Base-by-base conservation (phyloP, 37 sponge, comb jelly and placozoan species). In the Mnemiopsis leidyi region DNA sequence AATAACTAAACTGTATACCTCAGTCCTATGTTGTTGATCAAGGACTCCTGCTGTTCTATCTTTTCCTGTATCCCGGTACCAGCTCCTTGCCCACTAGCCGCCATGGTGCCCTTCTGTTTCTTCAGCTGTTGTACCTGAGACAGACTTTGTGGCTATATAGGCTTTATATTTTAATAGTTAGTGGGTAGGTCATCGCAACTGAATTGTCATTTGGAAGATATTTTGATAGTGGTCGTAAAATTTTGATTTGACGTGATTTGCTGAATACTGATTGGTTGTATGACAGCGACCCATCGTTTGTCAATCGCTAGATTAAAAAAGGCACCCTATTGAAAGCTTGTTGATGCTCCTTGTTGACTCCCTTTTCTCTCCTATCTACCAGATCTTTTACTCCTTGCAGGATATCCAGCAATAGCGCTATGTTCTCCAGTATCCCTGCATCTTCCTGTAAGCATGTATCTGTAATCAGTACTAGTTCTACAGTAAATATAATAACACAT, bases 281-380 rank as follows among this genome's bases (percentile, higher is more conserved):
- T n/a, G n/a, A n/a, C n/a, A n/a, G n/a, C n/a, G n/a, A n/a, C n/a
- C n/a, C n/a, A n/a, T n/a, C n/a, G n/a, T n/a, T n/a, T n/a, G n/a
- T n/a, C n/a, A n/a, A n/a, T n/a, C n/a, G n/a, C n/a, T n/a, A n/a
- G n/a, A n/a, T n/a, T 13, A 48, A 48, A 48, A 48, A 5, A 48
- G 37, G 23, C 2, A 85, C 90, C 90, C 90, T 13, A 25, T 61
- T 85, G 26, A 97, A 92, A 39, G 97, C 96, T 69, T 94, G 96
- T 69, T 96, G 98, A 39, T 96, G 95, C 69, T 93, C 95, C 35
- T 94, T 76, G 36, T 93, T 95, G 21, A 95, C 94, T 29, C 76
- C 36, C 92, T 93, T 95, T 76, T 97, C 98, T 68, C 97, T 68
- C 7, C 98, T 92, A 36, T 95, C 95, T 67, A 94, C 94, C 37